These are phyloP conservation scores for Acheta domesticus DNA, from an alignment of 2,888 invertebrate species.

Conservation along the genomic window DNA sequence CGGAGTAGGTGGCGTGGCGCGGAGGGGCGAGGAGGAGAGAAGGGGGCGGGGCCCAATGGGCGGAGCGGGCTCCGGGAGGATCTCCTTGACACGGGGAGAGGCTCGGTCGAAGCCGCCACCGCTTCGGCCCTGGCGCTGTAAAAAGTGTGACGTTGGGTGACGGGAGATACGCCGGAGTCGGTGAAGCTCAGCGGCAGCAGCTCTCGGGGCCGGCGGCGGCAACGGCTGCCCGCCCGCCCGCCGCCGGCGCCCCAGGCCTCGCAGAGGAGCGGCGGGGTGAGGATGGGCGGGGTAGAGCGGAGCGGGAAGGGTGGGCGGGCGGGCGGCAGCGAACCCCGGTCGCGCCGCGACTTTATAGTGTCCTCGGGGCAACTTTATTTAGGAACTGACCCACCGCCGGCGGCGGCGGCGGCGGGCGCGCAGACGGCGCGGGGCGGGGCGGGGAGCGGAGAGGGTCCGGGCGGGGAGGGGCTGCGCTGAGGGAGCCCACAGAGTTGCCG, in stretches of 20 bases:
- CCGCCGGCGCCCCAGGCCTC: not conserved
- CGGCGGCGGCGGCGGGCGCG: not conserved
- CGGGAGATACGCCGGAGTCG: not conserved
- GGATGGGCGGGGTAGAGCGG: not conserved
- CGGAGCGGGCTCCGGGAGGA: too few species aligned
- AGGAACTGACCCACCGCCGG: not conserved
- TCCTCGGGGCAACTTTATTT: slow-evolving; percentile 10
- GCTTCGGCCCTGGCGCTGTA: too few species aligned
- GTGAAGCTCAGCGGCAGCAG: not conserved
- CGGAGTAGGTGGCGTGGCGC: too few species aligned
- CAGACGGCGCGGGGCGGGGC: too few species aligned
- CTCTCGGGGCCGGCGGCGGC: not conserved
- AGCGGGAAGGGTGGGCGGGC: not conserved
- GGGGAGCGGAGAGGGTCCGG: too few species aligned
- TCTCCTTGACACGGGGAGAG: too few species aligned
- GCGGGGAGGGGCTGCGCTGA: too few species aligned
- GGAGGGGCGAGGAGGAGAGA: too few species aligned
- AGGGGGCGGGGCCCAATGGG: too few species aligned
- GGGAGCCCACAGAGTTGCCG: too few species aligned
- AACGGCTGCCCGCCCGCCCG: not conserved
- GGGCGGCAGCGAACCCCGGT: not conserved
- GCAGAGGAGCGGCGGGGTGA: not conserved
- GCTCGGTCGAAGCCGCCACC: too few species aligned
- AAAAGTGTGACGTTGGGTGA: too few species aligned
- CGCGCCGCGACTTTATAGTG: not conserved